These are phyloP conservation scores for Drosophila monieri DNA, from an alignment of 2,888 invertebrate genomes.

Conservation along the genomic window DNA sequence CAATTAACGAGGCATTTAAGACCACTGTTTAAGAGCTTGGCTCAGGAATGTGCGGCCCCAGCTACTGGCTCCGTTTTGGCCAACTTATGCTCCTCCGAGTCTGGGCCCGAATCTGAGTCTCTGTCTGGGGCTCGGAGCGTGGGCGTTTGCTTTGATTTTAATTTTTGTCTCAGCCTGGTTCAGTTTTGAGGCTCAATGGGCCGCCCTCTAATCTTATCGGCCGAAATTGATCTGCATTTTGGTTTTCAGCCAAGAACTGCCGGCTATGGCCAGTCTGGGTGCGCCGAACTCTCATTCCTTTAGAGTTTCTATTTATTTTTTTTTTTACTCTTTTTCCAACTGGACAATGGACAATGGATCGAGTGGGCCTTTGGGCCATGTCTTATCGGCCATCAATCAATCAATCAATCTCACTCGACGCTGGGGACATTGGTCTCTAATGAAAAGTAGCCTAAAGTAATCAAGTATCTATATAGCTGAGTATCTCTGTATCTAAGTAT, in stretches of 20 bases:
- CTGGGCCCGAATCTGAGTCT: slow-evolving; percentile 1
- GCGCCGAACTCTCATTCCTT: slow-evolving; percentile 24
- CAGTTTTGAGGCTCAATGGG: slow-evolving; percentile 43
- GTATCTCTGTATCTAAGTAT: background rate
- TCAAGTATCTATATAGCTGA: background rate
- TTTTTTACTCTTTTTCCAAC: background rate
- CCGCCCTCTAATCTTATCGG: slow-evolving; percentile 76
- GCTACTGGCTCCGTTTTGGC: slow-evolving; percentile 25
- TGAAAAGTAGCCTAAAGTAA: background rate
- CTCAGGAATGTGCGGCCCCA: slow-evolving; percentile 19
- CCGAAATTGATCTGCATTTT: slow-evolving; percentile 57
- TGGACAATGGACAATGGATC: slow-evolving; percentile 15
- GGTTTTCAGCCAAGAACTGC: slow-evolving; percentile 34
- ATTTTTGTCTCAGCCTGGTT: background rate
- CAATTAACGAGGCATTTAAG: background rate
- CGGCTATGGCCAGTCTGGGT: slow-evolving; percentile 23
- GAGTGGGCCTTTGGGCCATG: slow-evolving; percentile 44
- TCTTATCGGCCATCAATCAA: slow-evolving; percentile 69
- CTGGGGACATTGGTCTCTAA: slow-evolving; percentile 33
- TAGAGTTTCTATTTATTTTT: background rate
- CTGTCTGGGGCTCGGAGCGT: slow-evolving; percentile 44
- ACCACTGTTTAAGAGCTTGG: slow-evolving; percentile 16
- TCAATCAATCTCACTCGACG: slow-evolving; percentile 67
- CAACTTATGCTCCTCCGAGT: slow-evolving; percentile 7
- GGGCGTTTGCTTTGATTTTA: slow-evolving; percentile 57